Percentiles rank a stretch among this genome's conserved stretches.
phyloP scores from a whole-genome alignment of 2,888 invertebrate genomes.

The Agonopterix subpropinquella region DNA sequence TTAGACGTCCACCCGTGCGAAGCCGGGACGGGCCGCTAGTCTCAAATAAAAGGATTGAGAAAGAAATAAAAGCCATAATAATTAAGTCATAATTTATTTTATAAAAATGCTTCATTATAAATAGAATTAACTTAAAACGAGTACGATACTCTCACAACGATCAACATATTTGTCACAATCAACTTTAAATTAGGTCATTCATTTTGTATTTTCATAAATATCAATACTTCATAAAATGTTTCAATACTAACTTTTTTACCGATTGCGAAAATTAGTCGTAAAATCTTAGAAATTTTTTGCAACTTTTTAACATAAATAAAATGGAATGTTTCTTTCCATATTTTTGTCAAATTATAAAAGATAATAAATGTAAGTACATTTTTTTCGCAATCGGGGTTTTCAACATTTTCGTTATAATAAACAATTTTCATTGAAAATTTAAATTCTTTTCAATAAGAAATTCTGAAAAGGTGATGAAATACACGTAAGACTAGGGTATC shows the following conservation, averaged over 20 bases:
- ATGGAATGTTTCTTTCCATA: constrained; percentile 2
- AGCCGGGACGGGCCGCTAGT: too few relatives aligned
- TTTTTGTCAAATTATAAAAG: too few relatives aligned
- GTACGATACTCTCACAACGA: constrained; percentile 50
- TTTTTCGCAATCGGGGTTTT: too few relatives aligned
- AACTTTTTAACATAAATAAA: constrained; percentile 1
- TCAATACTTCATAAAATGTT: constrained; percentile 10
- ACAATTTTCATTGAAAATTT: constrained; percentile 35
- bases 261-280: constrained; percentile 30
- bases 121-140: constrained; percentile 55
- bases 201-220: constrained; percentile 13
- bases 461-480: constrained; percentile 37
- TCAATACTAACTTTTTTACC: constrained; percentile 26
- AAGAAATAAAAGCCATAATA: constrained; percentile 10
- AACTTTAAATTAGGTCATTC: constrained; percentile 13
- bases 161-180: constrained; percentile 22
- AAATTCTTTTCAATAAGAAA: constrained; percentile 47
- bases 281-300: background rate
- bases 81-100: constrained; percentile 51
- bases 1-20: too few relatives aligned
- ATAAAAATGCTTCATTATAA: constrained; percentile 68
- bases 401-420: constrained; percentile 1
- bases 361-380: too few relatives aligned
- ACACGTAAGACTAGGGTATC: constrained; percentile 51
- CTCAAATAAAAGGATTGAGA: background rate